Conservation (phyloP, 2,888 invertebrate species). For the Trilocha varians region DNA sequence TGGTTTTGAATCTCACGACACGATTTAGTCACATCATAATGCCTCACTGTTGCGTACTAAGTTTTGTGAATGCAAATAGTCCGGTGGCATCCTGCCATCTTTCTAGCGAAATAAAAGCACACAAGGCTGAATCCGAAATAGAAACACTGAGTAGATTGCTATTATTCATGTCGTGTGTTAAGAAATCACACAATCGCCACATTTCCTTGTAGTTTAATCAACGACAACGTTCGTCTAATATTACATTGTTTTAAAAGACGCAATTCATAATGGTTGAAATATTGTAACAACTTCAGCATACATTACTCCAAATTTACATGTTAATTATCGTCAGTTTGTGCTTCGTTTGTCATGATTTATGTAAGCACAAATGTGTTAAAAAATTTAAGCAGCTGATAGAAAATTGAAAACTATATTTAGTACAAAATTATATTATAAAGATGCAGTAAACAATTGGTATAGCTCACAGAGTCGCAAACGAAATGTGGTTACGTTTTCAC, state of each 20-base stretch:
- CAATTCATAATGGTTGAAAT: neutral
- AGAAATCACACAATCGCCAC: slow-evolving; percentile 1
- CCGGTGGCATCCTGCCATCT: slow-evolving; percentile 60
- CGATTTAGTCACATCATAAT: slow-evolving; percentile 42
- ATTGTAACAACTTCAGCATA: neutral
- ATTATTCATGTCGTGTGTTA: slow-evolving; percentile 21
- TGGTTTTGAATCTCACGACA: slow-evolving; percentile 31
- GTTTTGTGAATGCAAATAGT: slow-evolving; percentile 40
- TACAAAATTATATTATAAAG: slow-evolving; percentile 10
- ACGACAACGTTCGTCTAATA: neutral
- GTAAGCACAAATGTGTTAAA: no score
- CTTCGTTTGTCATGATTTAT: no score
- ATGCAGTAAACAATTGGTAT: slow-evolving; percentile 22
- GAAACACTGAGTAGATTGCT: slow-evolving; percentile 29
- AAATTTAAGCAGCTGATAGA: no score
- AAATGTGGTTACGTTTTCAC: slow-evolving; percentile 41
- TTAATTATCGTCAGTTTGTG: no score
- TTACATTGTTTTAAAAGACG: neutral
- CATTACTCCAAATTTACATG: no score
- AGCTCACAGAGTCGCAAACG: slow-evolving; percentile 28
- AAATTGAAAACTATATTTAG: neutral
- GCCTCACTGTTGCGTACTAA: slow-evolving; percentile 21
- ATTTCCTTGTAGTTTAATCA: neutral
- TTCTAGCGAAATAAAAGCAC: slow-evolving; percentile 43
- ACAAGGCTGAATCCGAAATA: slow-evolving; percentile 65